Evolutionary conservation across 2,888 invertebrate genomes (phyloP), one percentile per base, ranked within the genome.

Genomic region (Coelopa pilipes): DNA sequence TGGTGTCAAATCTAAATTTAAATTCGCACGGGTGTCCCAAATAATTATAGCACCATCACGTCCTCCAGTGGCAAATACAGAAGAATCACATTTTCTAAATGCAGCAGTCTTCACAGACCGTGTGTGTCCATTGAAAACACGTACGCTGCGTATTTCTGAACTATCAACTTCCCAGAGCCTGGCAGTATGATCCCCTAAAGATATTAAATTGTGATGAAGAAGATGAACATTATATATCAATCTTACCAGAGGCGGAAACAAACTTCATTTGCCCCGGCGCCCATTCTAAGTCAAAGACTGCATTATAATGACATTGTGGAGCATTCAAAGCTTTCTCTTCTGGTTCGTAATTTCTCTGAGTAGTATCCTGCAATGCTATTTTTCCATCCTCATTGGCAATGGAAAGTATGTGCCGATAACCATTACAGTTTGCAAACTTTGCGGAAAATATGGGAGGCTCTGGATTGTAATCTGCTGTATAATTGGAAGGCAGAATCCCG

Each of bases 221-320:
- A 21, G 5, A 53, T 55, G 12, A 57, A 68, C 12, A 46, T 24
- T 21, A n/a, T n/a, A n/a, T n/a, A n/a, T n/a, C n/a, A n/a, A n/a
- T 12, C 47, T 13, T 80, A 84, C 93, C 93, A 62, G 96, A 95
- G 0, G 93, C 96, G 5, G 96, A 96, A 0, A 96, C 91, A 74
- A 97, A 89, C 81, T 92, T 93, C 90, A 91, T 91, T 81, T 92
- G 90, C 0, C 91, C 90, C 0, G 93, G 93, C 88, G 93, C 92
- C 97, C 97, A 97, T 0, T 93, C 93, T 70, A 97, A 85, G 86
- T 97, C 96, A 84, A 96, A 97, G 49, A 97, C 93, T 0, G 96
- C 96, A 89, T 97, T 96, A 81, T 90, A 91, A 87, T 97, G 97
- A 75, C 91, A 91, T 79, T 90, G 90, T 75, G 89, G 89, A 0